Evolutionary conservation across 2,113 vertebrate genomes (phyloP).

Genomic region (Ciconia boyciana): DNA sequence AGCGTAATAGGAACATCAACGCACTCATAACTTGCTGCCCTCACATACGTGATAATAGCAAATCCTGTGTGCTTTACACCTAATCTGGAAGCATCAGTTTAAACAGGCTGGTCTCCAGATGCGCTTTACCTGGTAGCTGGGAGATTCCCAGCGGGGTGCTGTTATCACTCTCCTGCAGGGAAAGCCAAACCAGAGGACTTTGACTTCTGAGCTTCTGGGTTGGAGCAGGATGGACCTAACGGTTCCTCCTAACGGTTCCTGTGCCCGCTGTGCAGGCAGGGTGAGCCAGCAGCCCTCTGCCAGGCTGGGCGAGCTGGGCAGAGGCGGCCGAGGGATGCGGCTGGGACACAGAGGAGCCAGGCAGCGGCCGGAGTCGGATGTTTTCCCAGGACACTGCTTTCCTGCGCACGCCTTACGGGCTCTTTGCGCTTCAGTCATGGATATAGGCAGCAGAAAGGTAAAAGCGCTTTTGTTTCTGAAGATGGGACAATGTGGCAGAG

Average conservation of each 20-base stretch:
- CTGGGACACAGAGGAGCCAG: not conserved
- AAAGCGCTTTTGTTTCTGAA: not conserved
- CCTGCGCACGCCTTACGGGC: accelerated
- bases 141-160: not conserved
- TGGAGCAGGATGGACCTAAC: accelerated
- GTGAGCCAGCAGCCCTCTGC: not conserved
- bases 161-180: not conserved
- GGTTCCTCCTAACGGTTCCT: not conserved
- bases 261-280: not conserved
- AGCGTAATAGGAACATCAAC: not conserved
- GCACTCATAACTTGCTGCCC: not conserved
- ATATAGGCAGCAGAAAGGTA: not conserved
- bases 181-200: not conserved
- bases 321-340: no score
- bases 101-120: not conserved
- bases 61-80: not conserved
- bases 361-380: accelerated
- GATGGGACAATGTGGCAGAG: not conserved
- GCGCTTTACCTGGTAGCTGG: not conserved
- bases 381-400: not conserved
- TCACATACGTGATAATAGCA: not conserved
- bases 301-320: not conserved
- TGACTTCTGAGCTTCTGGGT: not conserved
- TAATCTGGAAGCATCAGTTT: not conserved
- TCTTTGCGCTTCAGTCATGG: not conserved